Evolutionary conservation across 2,113 vertebrate species (phyloP).

Genomic region (Scartelaos histophorus): DNA sequence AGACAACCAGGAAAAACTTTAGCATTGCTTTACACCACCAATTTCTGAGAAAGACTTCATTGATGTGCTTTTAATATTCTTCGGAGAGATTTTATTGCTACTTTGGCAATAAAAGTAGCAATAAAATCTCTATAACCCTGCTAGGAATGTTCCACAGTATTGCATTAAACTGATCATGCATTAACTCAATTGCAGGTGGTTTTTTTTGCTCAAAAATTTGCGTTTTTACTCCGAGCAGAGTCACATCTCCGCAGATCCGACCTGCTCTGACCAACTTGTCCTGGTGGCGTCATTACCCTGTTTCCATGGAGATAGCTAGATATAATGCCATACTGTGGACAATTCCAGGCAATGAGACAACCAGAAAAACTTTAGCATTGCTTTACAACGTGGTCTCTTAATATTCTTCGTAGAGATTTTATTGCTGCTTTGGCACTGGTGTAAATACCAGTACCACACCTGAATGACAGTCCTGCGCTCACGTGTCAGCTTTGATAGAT

Average conservation of each 20-base stretch:
- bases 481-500: conserved; percentile 8
- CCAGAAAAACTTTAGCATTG: neutral
- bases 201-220: neutral
- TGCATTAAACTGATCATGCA: neutral
- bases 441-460: conserved; percentile 10
- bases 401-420: neutral
- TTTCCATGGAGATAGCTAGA: neutral
- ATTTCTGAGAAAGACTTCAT: too few species aligned
- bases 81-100: neutral
- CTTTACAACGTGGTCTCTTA: neutral
- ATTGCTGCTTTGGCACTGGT: neutral
- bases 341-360: too few species aligned
- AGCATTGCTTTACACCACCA: too few species aligned
- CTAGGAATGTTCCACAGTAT: too few species aligned
- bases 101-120: too few species aligned
- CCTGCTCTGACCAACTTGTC: too few species aligned
- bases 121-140: too few species aligned
- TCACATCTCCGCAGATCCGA: neutral
- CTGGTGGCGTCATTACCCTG: neutral
- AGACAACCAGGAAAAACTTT: neutral
- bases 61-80: neutral
- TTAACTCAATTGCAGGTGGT: neutral
- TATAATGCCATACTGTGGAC: neutral
- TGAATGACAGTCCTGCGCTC: conserved; percentile 18
- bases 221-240: too few species aligned